phyloP scores from a whole-genome alignment of 2,888 invertebrate genomes.

The Dichetophora obliterata region DNA sequence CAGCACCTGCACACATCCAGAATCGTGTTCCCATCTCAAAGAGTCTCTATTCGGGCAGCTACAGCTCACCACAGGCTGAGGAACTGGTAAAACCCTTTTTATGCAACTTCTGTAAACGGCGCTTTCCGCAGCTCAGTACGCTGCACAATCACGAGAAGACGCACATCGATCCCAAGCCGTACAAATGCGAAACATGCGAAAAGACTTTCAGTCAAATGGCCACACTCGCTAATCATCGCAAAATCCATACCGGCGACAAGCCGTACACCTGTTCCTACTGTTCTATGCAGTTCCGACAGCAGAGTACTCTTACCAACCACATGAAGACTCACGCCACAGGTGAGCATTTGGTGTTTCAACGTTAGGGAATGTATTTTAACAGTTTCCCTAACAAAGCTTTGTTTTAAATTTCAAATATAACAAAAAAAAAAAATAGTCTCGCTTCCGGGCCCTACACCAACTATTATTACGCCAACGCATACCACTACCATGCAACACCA shows the following conservation, averaged over 20 bases:
- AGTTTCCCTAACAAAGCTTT: conserved; percentile 68
- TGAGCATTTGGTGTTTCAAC: conserved; percentile 60
- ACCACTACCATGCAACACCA: conserved; percentile 46
- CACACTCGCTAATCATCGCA: conserved; percentile 65
- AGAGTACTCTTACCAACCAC: conserved; percentile 66
- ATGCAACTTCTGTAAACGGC: conserved; percentile 64
- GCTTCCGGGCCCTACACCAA: conserved; percentile 40
- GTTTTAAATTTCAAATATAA: conserved; percentile 60
- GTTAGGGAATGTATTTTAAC: conserved; percentile 63
- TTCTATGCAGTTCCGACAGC: conserved; percentile 67
- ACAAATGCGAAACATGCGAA: conserved; percentile 65
- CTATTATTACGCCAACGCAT: conserved; percentile 55
- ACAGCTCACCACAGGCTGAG: conserved; percentile 65
- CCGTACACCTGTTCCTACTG: conserved; percentile 66
- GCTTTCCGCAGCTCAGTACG: conserved; percentile 64
- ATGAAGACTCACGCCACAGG: conserved; percentile 64
- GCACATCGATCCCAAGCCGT: conserved; percentile 66
- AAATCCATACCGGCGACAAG: conserved; percentile 65
- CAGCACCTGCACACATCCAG: conserved; percentile 56
- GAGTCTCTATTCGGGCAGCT: conserved; percentile 64
- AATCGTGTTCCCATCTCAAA: conserved; percentile 64
- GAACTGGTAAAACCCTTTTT: conserved; percentile 65
- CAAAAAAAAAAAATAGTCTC: conserved; percentile 24
- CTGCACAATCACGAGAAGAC: conserved; percentile 66
- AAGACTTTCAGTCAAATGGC: conserved; percentile 65